Percentiles rank a stretch among this genome's conserved stretches.
Evolutionary conservation across 2,888 invertebrate genomes (phyloP).

Genomic region (Drosophila conformis): DNA sequence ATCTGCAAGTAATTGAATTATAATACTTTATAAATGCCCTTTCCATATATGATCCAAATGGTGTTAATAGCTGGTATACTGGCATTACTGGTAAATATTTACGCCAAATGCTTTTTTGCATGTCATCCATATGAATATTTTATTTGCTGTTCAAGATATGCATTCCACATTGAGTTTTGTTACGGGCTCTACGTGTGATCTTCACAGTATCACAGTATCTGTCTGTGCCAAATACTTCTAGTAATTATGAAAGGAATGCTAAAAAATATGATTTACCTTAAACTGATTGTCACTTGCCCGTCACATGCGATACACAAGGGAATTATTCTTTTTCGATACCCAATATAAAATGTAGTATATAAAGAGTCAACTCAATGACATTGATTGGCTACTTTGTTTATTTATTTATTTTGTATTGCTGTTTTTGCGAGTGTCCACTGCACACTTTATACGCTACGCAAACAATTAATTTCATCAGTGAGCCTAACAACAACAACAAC

Average conservation of each 20-base stretch:
- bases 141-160: not conserved
- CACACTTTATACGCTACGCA: constrained; percentile 14
- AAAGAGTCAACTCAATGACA: constrained; percentile 30
- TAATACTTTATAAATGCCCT: not conserved
- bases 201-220: not conserved
- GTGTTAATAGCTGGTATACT: not conserved
- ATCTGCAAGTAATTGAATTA: not conserved
- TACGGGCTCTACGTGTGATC: not conserved
- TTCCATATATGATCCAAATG: not conserved
- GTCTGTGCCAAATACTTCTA: not conserved
- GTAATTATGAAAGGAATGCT: not conserved
- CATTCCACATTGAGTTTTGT: not conserved
- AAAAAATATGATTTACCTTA: not conserved
- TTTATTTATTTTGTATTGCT: constrained; percentile 1
- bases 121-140: not conserved
- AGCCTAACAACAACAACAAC: constrained; percentile 13
- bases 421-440: not conserved
- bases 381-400: constrained; percentile 56
- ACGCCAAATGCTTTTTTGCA: not conserved
- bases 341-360: not conserved
- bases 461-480: constrained; percentile 44
- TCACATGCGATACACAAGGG: not conserved
- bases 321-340: constrained; percentile 8
- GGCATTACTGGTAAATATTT: not conserved
- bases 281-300: not conserved